Conservation (phyloP, 1,140 invertebrate genomes). For the Apolygus lucorum region DNA sequence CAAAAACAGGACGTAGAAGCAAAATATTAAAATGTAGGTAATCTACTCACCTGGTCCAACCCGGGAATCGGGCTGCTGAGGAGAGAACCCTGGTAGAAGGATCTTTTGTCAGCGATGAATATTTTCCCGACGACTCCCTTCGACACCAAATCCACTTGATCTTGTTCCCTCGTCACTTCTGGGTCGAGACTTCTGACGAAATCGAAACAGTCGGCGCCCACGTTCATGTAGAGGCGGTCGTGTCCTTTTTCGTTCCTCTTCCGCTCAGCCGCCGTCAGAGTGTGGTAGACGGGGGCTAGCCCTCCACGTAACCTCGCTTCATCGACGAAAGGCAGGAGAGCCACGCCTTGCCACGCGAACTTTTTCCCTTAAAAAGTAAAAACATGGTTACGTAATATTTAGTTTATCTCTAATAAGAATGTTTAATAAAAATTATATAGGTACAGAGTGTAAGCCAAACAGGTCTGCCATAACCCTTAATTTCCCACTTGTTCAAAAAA, state of each 20-base stretch:
- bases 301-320: slow-evolving; percentile 84
- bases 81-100: background rate
- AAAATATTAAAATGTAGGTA: too few relatives aligned
- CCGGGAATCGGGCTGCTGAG: background rate
- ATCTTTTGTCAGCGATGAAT: slow-evolving; percentile 4
- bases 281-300: slow-evolving; percentile 66
- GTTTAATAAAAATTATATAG: too few relatives aligned
- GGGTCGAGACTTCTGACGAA: slow-evolving; percentile 4
- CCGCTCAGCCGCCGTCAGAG: slow-evolving; percentile 67
- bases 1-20: too few relatives aligned
- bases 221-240: slow-evolving; percentile 45
- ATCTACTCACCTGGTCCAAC: background rate
- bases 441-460: too few relatives aligned
- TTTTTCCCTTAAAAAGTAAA: too few relatives aligned
- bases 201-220: slow-evolving; percentile 1
- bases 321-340: slow-evolving; percentile 95
- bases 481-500: too few relatives aligned
- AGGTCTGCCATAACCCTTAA: too few relatives aligned
- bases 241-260: slow-evolving; percentile 49
- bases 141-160: slow-evolving; percentile 11
- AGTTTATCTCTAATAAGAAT: too few relatives aligned
- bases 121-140: background rate
- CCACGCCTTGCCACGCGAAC: slow-evolving; percentile 99
- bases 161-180: background rate
- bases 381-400: too few relatives aligned